phyloP scores from a whole-genome alignment of 2,797 vertebrate genomes.

The Apodemus agrarius region DNA sequence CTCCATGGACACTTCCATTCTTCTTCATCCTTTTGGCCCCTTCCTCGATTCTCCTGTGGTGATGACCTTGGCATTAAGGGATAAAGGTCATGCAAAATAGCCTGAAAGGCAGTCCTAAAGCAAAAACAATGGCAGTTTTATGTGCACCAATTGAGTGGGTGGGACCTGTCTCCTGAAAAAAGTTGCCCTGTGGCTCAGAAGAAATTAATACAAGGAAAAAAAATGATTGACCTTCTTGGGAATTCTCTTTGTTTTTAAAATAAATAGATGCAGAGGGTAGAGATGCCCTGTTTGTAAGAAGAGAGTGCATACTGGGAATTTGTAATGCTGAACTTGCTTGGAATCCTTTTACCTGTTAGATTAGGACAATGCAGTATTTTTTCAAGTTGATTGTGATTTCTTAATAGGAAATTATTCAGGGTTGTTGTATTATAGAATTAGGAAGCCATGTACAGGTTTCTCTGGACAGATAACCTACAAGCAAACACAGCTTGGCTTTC shows the following conservation, averaged over 20 bases:
- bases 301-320: neutral
- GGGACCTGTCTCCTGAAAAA: neutral
- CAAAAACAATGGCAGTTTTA: neutral
- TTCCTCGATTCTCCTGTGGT: neutral
- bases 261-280: neutral
- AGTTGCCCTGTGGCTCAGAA: neutral
- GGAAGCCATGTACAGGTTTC: neutral
- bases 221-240: neutral
- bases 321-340: neutral
- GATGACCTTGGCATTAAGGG: neutral
- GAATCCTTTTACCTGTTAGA: neutral
- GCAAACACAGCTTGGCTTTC: neutral
- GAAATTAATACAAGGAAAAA: neutral
- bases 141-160: neutral
- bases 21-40: neutral
- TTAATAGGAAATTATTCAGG: neutral
- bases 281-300: neutral
- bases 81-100: neutral
- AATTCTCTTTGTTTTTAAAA: slow-evolving; percentile 53
- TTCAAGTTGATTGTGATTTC: neutral
- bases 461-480: neutral
- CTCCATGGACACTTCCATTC: neutral
- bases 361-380: neutral
- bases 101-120: neutral
- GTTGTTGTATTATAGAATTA: neutral